These are phyloP conservation scores for Chymomyza amoena DNA, from an alignment of 2,888 invertebrate genomes.

Conservation along the genomic window DNA sequence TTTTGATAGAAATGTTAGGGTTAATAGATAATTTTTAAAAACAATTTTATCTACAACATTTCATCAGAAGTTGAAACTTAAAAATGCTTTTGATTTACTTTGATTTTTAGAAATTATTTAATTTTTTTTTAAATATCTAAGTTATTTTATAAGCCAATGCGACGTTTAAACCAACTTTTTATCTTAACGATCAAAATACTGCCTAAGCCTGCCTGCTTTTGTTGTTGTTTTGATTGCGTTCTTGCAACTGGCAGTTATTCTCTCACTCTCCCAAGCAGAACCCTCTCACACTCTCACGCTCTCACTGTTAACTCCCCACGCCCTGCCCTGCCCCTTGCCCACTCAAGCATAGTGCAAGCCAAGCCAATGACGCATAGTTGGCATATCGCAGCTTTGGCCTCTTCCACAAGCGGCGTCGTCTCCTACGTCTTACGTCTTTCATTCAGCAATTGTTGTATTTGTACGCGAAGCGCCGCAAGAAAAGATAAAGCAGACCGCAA, in stretches of 20 bases:
- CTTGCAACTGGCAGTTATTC: slow-evolving; percentile 46
- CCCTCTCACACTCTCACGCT: slow-evolving; percentile 11
- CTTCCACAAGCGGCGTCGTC: background rate
- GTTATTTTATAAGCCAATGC: background rate
- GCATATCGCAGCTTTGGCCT: background rate
- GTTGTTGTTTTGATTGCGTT: slow-evolving; percentile 62
- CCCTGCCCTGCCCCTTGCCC: background rate
- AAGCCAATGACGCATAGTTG: slow-evolving; percentile 64
- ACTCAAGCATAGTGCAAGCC: background rate
- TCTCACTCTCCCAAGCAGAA: slow-evolving; percentile 16
- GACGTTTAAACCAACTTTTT: slow-evolving; percentile 25
- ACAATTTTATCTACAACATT: no score
- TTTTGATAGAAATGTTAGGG: no score
- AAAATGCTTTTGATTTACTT: no score
- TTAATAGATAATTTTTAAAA: no score
- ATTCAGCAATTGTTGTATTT: slow-evolving; percentile 32
- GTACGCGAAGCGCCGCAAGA: slow-evolving; percentile 63
- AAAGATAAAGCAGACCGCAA: slow-evolving; percentile 17
- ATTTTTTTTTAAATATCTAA: background rate
- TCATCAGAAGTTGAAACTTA: no score
- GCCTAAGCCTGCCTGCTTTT: slow-evolving; percentile 22
- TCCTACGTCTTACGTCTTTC: background rate
- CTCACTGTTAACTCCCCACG: slow-evolving; percentile 19
- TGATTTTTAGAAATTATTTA: no score
- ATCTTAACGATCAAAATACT: slow-evolving; percentile 51